Evolutionary conservation across 2,113 vertebrate species (phyloP).

Genomic region (Archocentrus centrarchus): DNA sequence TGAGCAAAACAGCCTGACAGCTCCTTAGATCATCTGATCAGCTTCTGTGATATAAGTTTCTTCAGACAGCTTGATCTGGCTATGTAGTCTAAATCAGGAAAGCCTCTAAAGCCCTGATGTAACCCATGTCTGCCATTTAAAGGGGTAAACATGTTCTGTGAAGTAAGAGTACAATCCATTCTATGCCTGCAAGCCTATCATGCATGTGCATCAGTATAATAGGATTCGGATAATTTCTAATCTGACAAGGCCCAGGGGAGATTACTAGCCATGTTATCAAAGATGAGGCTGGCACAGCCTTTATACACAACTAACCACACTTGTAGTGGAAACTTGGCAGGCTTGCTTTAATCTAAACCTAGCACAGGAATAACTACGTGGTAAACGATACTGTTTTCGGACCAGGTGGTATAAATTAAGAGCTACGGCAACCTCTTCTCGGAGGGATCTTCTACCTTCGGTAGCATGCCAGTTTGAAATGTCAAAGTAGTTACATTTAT

Average conservation of each 20-base stretch:
- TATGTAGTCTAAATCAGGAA: constrained; percentile 46
- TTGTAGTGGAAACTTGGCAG: constrained; percentile 47
- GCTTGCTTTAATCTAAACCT: constrained; percentile 39
- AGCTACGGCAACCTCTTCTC: not conserved
- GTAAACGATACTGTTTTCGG: constrained; percentile 34
- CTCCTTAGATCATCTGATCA: constrained; percentile 50
- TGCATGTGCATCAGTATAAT: constrained; percentile 49
- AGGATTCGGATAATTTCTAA: constrained; percentile 68
- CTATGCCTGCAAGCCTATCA: constrained; percentile 11
- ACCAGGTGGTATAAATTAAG: constrained; percentile 21
- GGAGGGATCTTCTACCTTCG: not conserved
- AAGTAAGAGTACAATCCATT: constrained; percentile 26
- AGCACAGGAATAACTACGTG: constrained; percentile 31
- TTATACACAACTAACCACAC: constrained; percentile 32
- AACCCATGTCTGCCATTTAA: constrained; percentile 42
- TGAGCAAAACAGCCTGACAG: constrained; percentile 42
- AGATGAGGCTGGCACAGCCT: constrained; percentile 37
- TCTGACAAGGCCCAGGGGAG: constrained; percentile 47
- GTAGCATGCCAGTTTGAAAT: not conserved
- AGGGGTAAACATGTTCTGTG: constrained; percentile 5
- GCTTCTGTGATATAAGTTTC: constrained; percentile 25
- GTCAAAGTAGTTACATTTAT: not conserved
- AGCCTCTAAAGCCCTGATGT: constrained; percentile 24
- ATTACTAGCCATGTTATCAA: constrained; percentile 62
- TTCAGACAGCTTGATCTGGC: constrained; percentile 25